These are phyloP conservation scores for Achroia grisella DNA, from an alignment of 1,140 invertebrate genomes.

Conservation along the genomic window DNA sequence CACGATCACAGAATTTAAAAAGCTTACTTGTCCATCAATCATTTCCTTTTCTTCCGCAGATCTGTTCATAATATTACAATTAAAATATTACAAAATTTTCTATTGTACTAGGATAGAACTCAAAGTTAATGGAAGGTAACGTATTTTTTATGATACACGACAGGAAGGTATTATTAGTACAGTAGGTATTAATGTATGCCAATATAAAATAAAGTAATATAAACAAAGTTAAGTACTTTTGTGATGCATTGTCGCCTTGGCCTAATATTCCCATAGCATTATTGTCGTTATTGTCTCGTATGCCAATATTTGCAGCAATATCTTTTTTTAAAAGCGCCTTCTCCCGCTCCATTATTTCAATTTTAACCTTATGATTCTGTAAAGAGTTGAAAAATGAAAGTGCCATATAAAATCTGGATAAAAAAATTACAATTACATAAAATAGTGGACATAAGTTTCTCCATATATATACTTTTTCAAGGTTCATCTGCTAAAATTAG, in stretches of 20 bases:
- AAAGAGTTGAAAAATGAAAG: slow-evolving; percentile 15
- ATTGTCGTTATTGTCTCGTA: slow-evolving; percentile 59
- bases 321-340: slow-evolving; percentile 53
- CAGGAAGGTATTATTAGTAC: too few species aligned
- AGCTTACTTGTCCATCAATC: slow-evolving; percentile 86
- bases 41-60: slow-evolving; percentile 79
- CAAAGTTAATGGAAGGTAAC: too few species aligned
- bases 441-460: too few species aligned
- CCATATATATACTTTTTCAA: too few species aligned
- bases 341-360: slow-evolving; percentile 53
- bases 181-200: too few species aligned
- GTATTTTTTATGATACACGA: too few species aligned
- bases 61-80: slow-evolving; percentile 22
- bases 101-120: too few species aligned
- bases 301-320: slow-evolving; percentile 26
- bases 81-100: too few species aligned
- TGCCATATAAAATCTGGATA: slow-evolving; percentile 1
- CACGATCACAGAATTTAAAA: slow-evolving; percentile 96
- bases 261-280: slow-evolving; percentile 42
- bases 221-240: too few species aligned
- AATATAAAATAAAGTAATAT: too few species aligned
- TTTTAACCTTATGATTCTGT: slow-evolving; percentile 50
- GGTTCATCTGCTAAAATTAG: too few species aligned
- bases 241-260: slow-evolving; percentile 40
- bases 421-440: too few species aligned